Evolutionary conservation across 2,888 invertebrate species (phyloP).

Genomic region (Schizotus pectinicornis): DNA sequence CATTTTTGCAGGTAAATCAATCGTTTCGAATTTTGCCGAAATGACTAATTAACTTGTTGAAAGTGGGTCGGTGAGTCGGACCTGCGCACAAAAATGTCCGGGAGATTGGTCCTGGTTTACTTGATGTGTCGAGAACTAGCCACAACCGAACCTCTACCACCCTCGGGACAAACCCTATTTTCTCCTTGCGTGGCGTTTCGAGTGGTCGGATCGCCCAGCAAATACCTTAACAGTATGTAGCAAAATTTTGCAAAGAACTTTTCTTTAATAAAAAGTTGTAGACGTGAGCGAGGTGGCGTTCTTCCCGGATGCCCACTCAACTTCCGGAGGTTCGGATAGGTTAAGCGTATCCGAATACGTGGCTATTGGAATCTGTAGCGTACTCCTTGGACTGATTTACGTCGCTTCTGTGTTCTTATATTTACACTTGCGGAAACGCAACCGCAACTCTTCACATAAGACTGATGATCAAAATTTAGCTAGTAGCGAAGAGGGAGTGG

Average conservation of each 20-base stretch:
- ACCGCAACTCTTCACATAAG: conserved; percentile 43
- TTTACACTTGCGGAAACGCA: conserved; percentile 75
- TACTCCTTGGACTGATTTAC: conserved; percentile 86
- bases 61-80: conserved; percentile 87
- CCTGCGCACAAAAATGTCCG: conserved; percentile 77
- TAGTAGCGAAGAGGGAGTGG: conserved; percentile 69
- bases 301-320: conserved; percentile 68
- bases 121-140: conserved; percentile 78
- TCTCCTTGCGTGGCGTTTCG: conserved; percentile 87
- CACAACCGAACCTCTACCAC: conserved; percentile 45
- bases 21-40: background rate
- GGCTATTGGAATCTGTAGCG: conserved; percentile 82
- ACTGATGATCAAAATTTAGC: conserved; percentile 49
- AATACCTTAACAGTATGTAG: conserved; percentile 57
- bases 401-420: conserved; percentile 86
- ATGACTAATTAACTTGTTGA: conserved; percentile 42
- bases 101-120: conserved; percentile 79
- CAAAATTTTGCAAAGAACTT: background rate
- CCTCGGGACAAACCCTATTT: conserved; percentile 68
- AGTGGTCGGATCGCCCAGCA: conserved; percentile 80
- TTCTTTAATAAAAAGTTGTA: conserved; percentile 52
- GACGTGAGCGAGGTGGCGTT: conserved; percentile 84
- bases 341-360: conserved; percentile 79
- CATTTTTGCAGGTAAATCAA: conserved; percentile 74
- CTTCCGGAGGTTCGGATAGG: conserved; percentile 64